phyloP scores from a whole-genome alignment of 2,797 vertebrate genomes.

The Poecilia gillii region DNA sequence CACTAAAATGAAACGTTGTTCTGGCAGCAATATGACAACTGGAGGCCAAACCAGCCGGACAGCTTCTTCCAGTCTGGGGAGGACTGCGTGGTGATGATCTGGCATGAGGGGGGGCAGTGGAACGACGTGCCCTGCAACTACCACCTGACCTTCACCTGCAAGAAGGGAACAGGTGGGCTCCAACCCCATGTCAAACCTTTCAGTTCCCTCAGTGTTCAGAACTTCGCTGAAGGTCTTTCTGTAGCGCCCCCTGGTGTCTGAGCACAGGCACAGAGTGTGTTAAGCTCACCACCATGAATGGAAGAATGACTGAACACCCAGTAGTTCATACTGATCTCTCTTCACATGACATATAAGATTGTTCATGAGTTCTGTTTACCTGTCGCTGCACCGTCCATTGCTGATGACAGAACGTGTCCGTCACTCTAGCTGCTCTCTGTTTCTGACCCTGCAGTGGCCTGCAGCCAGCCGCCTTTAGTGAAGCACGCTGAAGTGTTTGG shows the following conservation, averaged over 20 bases:
- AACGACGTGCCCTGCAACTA: conserved; percentile 96
- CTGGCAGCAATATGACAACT: conserved; percentile 94
- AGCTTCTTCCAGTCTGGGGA: conserved; percentile 96
- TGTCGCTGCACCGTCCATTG: background rate
- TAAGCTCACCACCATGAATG: background rate
- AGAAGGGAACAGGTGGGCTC: conserved; percentile 90
- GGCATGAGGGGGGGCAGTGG: conserved; percentile 95
- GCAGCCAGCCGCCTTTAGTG: conserved; percentile 88
- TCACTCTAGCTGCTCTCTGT: background rate
- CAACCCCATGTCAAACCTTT: background rate
- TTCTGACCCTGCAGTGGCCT: conserved; percentile 51
- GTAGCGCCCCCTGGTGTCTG: background rate
- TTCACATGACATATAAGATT: background rate
- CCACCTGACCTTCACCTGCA: conserved; percentile 96
- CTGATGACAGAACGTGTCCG: background rate
- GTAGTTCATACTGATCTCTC: background rate
- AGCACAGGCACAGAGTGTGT: background rate
- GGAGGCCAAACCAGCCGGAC: conserved; percentile 95
- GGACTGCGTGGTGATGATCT: conserved; percentile 97
- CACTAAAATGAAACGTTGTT: conserved; percentile 21
- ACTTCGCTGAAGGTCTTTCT: background rate
- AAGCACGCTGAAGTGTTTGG: conserved; percentile 90
- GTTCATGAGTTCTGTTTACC: background rate
- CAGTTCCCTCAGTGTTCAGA: background rate
- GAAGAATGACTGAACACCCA: background rate